These are phyloP conservation scores for Channallabes apus DNA, from an alignment of 2,797 vertebrate species.

Conservation along the genomic window DNA sequence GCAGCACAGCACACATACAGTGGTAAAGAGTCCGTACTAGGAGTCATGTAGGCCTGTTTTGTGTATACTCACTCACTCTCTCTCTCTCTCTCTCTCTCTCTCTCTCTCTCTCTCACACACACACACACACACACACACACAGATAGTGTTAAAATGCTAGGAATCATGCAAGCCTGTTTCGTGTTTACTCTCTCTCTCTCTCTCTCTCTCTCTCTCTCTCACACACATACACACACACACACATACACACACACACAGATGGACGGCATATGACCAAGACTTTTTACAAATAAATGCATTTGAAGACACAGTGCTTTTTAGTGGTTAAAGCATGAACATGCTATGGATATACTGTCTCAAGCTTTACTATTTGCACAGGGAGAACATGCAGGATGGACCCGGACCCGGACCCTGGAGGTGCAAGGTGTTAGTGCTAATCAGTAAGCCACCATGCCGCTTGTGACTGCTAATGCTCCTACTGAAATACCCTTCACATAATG, in stretches of 20 bases:
- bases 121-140: neutral
- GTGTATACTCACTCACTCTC: neutral
- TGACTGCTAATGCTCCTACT: no score
- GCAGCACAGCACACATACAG: neutral
- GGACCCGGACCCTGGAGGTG: no score
- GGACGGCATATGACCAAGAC: constrained; percentile 11
- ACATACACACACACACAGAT: neutral
- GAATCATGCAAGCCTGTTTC: neutral
- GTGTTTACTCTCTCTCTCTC: neutral
- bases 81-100: neutral
- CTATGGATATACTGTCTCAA: neutral
- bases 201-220: neutral
- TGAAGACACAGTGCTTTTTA: neutral
- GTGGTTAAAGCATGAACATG: neutral
- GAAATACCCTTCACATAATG: no score
- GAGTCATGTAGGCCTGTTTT: neutral
- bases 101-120: no score
- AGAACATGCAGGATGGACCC: no score
- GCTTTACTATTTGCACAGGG: no score
- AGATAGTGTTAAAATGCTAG: neutral
- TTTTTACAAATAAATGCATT: neutral
- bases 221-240: neutral
- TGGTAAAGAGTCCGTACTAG: neutral
- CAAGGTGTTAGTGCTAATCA: no score
- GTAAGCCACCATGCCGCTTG: no score